Evolutionary conservation across 2,113 vertebrate genomes (phyloP).

Genomic region (Calonectris borealis): DNA sequence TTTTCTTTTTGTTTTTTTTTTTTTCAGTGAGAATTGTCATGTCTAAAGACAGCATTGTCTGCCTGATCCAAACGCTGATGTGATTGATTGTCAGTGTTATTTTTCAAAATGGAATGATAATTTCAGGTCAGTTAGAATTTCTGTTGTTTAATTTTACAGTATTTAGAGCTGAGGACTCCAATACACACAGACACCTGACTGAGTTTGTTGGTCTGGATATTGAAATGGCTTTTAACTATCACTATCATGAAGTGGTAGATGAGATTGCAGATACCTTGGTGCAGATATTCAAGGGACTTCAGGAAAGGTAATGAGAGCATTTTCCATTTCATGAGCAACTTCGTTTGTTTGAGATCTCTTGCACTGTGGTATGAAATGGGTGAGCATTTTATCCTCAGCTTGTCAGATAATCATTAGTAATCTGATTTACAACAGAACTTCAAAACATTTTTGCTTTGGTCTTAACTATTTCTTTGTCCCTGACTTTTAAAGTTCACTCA

Average conservation of each 20-base stretch:
- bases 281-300: conserved; percentile 97
- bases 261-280: conserved; percentile 97
- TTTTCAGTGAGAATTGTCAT: background rate
- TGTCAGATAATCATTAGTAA: background rate
- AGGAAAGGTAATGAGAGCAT: conserved; percentile 85
- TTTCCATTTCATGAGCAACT: background rate
- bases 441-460: background rate
- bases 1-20: background rate
- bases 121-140: conserved; percentile 23
- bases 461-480: background rate
- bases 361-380: background rate
- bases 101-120: background rate
- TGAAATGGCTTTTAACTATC: conserved; percentile 98
- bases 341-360: background rate
- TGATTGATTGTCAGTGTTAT: background rate
- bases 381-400: background rate
- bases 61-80: background rate
- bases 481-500: background rate
- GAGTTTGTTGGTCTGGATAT: conserved; percentile 99
- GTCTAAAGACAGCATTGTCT: background rate
- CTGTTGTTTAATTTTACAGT: conserved; percentile 77
- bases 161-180: conserved; percentile 97
- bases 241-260: conserved; percentile 97
- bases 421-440: background rate
- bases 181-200: conserved; percentile 96